phyloP scores from a whole-genome alignment of 2,888 invertebrate species.

The Diaperis boleti region DNA sequence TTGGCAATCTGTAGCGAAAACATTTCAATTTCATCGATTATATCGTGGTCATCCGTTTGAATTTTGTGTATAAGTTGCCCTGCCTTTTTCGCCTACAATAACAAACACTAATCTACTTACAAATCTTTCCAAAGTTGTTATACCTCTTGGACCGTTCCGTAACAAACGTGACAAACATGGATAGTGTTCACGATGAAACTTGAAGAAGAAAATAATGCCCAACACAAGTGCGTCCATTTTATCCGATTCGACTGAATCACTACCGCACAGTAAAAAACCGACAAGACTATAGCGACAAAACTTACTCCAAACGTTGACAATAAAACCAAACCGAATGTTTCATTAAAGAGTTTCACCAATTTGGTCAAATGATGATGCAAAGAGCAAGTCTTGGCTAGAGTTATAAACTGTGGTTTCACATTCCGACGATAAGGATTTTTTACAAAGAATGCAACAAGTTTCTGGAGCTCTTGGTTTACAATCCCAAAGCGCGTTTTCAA shows the following conservation, averaged over 20 bases:
- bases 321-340: constrained; percentile 50
- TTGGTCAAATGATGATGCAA: constrained; percentile 52
- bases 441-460: neutral
- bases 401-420: too few relatives aligned
- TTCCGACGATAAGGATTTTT: neutral
- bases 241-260: neutral
- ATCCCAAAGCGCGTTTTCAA: constrained; percentile 3
- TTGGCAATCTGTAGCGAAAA: constrained; percentile 61
- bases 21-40: constrained; percentile 59
- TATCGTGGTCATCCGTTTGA: constrained; percentile 54
- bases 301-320: constrained; percentile 49
- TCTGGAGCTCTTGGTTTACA: constrained; percentile 10
- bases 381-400: constrained; percentile 41
- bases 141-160: constrained; percentile 53
- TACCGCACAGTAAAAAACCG: neutral
- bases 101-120: neutral
- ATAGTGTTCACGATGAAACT: constrained; percentile 49
- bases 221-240: neutral
- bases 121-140: neutral
- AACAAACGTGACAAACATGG: constrained; percentile 52
- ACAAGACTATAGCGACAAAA: constrained; percentile 43
- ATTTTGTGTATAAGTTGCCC: constrained; percentile 58
- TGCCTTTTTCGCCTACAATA: constrained; percentile 52
- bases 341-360: constrained; percentile 49
- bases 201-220: neutral